Base-by-base conservation (phyloP, 2,888 invertebrate genomes). In the Maniola hyperantus region DNA sequence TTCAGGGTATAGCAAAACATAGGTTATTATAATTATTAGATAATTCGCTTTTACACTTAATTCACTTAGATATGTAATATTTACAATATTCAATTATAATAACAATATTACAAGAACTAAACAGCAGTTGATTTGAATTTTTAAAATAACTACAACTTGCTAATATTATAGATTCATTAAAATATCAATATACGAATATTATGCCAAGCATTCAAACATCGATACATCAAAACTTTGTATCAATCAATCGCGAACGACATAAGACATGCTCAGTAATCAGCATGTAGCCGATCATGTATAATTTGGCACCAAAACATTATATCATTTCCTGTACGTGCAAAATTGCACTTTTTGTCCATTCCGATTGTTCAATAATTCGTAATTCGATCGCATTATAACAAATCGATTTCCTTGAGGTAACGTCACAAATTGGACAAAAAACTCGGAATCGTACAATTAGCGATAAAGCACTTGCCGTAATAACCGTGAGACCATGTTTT, bases 381-480 rank as follows among this genome's bases (percentile, higher is more conserved):
- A 82, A 83, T 85, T 83, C 82, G 80, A 80, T 81, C 79, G 79
- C 81, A 88, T 88, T 89, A 76, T 71, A 78, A 79, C 78, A 83
- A 87, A 88, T 88, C 84, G 84, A 88, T 89, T 88, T 88, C 87
- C 85, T 84, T 76, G 82, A 83, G 65, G 67, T 39, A 72, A 77
- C 78, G 79, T 80, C 79, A 78, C 78, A 76, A 79, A 80, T 81
- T 80, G 81, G 66, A 79, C 81, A 89, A 89, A 73, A 91, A 89
- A 69, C 48, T 79, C 75, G 72, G 73, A 82, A 83, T 82, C 80
- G 81, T 77, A 80, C 87, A 90, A 91, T 91, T 90, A 91, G 79
- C 83, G 85, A 87, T 85, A 87, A 85, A 88, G 85, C 87, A 87
- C 84, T 88, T 80, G 80, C 71, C 70, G 83, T 88, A 85, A 90